Base-by-base conservation (phyloP, 2,113 vertebrate species). In the Phaethon lepturus region DNA sequence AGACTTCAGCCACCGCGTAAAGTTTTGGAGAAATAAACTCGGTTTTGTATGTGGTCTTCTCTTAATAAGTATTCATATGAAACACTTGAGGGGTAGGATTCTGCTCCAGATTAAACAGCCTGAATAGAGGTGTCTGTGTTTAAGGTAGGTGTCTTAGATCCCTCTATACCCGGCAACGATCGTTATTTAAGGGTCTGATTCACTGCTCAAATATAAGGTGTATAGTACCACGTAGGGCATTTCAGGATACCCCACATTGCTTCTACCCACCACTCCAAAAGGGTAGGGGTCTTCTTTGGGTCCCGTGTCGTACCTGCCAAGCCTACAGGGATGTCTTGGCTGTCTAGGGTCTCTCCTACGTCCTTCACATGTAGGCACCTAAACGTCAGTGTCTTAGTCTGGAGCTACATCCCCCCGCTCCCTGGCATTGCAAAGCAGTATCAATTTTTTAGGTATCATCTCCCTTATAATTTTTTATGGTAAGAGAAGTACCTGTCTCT, bases 111-210 rank as follows among this genome's bases (percentile, higher is more conserved):
- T 53, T 35, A 66, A 53, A 78, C 3, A 40, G 8, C 12, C 14
- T 38, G 19, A 44, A 23, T 11, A 33, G 72, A 64, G 18, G 15
- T 53, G 7, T 19, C 76, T 31, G 1, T 2, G 2, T 86, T 11
- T 20, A 8, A 82, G 14, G 20, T 2, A 24, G 24, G 12, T 42
- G 5, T 28, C 2, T 12, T 17, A 22, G 8, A 8, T 86, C 6
- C 26, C 22, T 53, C 31, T 49, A 2, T 9, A 33, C 3, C 13
- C 22, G 28, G 23, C 0, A 0, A 23, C 19, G 28, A 1, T 17
- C 11, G 3, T 29, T 55, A 68, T 56, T 76, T 33, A 44, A 67
- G 6, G 4, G 8, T 52, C 29, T 42, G 20, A 28, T 24, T 29
- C 35, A 24, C 3, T 79, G 19, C 26, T 71, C 52, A 53, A 14